phyloP scores from a whole-genome alignment of 1,140 invertebrate genomes.

The Tetraneura akinire region DNA sequence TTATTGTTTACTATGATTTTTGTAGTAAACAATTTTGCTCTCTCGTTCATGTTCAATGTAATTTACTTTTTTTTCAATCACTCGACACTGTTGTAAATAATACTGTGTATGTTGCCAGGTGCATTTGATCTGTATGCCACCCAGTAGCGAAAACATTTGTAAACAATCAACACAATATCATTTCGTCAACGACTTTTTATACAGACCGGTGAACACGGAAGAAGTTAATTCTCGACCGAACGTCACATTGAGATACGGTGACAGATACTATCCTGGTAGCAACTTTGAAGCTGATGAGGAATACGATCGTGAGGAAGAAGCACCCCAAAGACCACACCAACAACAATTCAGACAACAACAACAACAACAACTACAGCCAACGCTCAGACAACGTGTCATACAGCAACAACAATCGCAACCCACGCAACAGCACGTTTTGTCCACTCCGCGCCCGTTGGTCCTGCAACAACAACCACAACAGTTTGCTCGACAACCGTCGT shows the following conservation, averaged over 20 bases:
- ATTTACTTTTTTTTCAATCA: too few species aligned
- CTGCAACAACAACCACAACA: slow-evolving; percentile 44
- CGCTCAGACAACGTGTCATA: not conserved
- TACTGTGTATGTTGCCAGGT: slow-evolving; percentile 62
- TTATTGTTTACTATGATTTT: too few species aligned
- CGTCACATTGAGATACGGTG: slow-evolving; percentile 80
- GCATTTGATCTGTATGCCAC: slow-evolving; percentile 91
- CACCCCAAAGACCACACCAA: slow-evolving; percentile 15
- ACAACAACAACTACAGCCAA: slow-evolving; percentile 17
- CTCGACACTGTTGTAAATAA: too few species aligned
- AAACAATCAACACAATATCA: slow-evolving; percentile 86
- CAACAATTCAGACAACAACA: slow-evolving; percentile 44
- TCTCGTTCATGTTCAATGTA: too few species aligned
- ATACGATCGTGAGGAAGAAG: slow-evolving; percentile 47
- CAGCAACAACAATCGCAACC: slow-evolving; percentile 45
- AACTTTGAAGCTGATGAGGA: slow-evolving; percentile 54
- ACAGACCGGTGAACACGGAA: slow-evolving; percentile 82
- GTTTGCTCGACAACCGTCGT: slow-evolving; percentile 45
- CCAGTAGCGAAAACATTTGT: slow-evolving; percentile 84
- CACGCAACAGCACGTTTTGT: slow-evolving; percentile 45
- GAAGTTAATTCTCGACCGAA: slow-evolving; percentile 80
- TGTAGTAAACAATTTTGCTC: too few species aligned
- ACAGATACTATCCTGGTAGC: slow-evolving; percentile 62
- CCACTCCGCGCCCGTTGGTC: slow-evolving; percentile 30
- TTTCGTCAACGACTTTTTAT: slow-evolving; percentile 90